Conservation (phyloP, 2,113 vertebrate genomes). For the Stomatorhinus ivindoensis region DNA sequence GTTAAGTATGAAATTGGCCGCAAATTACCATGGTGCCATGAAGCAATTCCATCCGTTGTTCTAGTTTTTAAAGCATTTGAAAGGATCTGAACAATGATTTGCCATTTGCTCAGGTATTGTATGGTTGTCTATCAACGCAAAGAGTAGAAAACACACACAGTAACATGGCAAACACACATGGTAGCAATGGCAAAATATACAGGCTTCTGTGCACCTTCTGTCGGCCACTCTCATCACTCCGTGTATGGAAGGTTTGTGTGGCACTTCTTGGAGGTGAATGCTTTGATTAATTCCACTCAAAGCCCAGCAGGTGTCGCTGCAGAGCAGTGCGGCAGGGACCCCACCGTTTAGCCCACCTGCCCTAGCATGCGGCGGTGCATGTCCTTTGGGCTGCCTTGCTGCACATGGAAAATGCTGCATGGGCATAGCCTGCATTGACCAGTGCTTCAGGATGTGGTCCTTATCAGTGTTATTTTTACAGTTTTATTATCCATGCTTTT, state of each 20-base stretch:
- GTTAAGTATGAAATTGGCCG: not conserved
- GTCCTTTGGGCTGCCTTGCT: not conserved
- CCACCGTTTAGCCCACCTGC: not conserved
- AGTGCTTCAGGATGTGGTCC: not conserved
- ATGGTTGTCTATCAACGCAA: not conserved
- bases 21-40: not conserved
- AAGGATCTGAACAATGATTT: not conserved
- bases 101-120: not conserved
- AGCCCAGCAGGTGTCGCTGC: not conserved
- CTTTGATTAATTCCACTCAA: not conserved
- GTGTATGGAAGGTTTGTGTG: not conserved
- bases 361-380: not conserved
- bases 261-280: not conserved
- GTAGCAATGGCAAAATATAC: not conserved
- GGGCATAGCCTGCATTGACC: not conserved
- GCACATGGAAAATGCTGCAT: not conserved
- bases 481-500: not conserved
- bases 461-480: not conserved
- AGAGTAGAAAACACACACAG: not conserved
- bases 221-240: not conserved
- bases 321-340: not conserved
- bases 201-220: not conserved
- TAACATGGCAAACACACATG: not conserved
- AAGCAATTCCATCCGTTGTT: not conserved
- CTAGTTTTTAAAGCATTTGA: not conserved